phyloP scores from a whole-genome alignment of 2,113 vertebrate species.

The Brachypteracias leptosomus region DNA sequence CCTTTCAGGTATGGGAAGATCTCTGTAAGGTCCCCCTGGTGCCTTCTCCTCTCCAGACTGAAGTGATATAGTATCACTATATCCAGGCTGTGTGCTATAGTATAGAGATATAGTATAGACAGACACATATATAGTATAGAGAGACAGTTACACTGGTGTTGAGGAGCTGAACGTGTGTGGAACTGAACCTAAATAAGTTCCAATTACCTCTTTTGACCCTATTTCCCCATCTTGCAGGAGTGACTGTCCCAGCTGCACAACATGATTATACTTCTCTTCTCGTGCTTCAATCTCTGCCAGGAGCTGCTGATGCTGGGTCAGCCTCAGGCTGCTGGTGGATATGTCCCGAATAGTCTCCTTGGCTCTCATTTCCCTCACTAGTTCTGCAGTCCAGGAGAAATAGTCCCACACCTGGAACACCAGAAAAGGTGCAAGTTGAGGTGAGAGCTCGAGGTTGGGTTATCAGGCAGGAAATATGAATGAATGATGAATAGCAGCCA shows the following conservation, averaged over 20 bases:
- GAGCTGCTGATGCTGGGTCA: slow-evolving; percentile 81
- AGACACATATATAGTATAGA: not conserved
- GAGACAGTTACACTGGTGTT: not conserved
- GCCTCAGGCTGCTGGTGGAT: slow-evolving; percentile 71
- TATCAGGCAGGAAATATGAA: not conserved
- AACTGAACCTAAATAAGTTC: not conserved
- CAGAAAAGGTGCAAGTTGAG: not conserved
- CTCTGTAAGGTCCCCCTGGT: too few species aligned
- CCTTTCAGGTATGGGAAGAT: too few species aligned
- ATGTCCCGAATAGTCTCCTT: slow-evolving; percentile 79
- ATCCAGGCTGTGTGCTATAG: too few species aligned
- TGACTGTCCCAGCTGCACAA: slow-evolving; percentile 74
- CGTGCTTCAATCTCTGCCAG: slow-evolving; percentile 80
- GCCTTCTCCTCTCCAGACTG: too few species aligned
- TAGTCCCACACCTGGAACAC: slow-evolving; percentile 77
- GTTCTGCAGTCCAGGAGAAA: slow-evolving; percentile 79
- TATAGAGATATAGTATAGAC: too few species aligned
- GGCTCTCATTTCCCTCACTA: slow-evolving; percentile 75
- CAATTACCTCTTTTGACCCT: slow-evolving; percentile 73
- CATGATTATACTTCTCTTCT: slow-evolving; percentile 72
- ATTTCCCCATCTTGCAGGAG: slow-evolving; percentile 63
- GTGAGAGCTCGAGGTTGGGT: not conserved
- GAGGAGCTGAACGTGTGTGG: not conserved
- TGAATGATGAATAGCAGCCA: too few species aligned
- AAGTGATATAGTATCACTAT: too few species aligned